These are phyloP conservation scores for Tonatia bakeri DNA, from an alignment of 2,113 vertebrate genomes.

Conservation along the genomic window DNA sequence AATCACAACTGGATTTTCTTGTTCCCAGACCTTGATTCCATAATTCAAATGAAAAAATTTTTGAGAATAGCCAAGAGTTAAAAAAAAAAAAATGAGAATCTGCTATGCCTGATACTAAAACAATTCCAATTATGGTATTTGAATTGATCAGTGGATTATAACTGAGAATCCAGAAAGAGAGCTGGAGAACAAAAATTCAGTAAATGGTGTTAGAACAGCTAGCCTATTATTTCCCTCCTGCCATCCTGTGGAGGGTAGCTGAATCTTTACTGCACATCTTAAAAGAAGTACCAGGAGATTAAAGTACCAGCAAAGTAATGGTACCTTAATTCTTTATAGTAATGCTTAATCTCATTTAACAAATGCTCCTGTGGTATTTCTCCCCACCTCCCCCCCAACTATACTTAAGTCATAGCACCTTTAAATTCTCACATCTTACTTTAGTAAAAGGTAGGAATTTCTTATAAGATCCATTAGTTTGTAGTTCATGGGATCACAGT, in stretches of 20 bases:
- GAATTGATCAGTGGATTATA: neutral
- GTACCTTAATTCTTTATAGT: neutral
- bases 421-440: neutral
- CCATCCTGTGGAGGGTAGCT: neutral
- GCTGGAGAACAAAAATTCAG: neutral
- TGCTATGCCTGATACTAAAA: neutral
- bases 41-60: neutral
- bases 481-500: neutral
- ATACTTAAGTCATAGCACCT: neutral
- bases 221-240: neutral
- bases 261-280: neutral
- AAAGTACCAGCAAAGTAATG: neutral
- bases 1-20: neutral
- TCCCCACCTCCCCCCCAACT: conserved; percentile 7
- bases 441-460: neutral
- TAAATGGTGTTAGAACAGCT: neutral
- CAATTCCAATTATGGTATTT: neutral
- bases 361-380: neutral
- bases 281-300: neutral
- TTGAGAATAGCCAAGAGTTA: neutral
- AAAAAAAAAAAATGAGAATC: neutral
- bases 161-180: neutral
- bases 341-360: neutral
- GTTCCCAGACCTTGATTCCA: neutral
- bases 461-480: neutral